Evolutionary conservation across 2,888 invertebrate genomes (phyloP).

Genomic region (Oscheius sp.): DNA sequence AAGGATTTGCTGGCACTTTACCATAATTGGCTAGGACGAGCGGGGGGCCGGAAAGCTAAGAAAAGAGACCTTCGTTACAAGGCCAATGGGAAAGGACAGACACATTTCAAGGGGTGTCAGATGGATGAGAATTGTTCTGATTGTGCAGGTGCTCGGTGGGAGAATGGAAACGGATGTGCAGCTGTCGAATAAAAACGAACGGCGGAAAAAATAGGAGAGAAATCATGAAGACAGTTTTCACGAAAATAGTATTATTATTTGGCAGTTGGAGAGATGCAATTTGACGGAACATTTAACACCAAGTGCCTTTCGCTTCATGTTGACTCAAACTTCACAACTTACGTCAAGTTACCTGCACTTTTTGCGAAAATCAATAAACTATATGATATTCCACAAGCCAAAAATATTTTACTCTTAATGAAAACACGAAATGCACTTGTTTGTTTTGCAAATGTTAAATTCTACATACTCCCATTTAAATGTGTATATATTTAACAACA

Average conservation of each 20-base stretch:
- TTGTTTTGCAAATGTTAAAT: background rate
- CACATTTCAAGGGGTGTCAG: background rate
- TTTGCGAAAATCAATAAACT: no score
- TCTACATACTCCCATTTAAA: no score
- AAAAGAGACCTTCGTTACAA: slow-evolving; percentile 10
- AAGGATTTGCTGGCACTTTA: slow-evolving; percentile 5
- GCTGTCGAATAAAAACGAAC: slow-evolving; percentile 2
- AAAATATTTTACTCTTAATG: background rate
- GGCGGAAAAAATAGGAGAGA: background rate
- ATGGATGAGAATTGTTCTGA: background rate
- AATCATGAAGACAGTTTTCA: background rate
- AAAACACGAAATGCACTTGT: no score
- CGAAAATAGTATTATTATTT: background rate
- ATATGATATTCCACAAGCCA: no score
- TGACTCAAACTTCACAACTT: slow-evolving; percentile 14
- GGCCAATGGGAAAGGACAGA: slow-evolving; percentile 1
- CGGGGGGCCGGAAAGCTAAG: slow-evolving; percentile 4
- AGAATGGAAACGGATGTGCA: slow-evolving; percentile 6
- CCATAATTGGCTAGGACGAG: slow-evolving; percentile 16
- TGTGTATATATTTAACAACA: no score
- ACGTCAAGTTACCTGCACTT: no score
- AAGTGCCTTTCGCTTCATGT: slow-evolving; percentile 11
- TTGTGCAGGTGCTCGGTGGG: slow-evolving; percentile 13
- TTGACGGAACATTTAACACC: slow-evolving; percentile 4
- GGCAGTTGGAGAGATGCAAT: background rate